These are phyloP conservation scores for Lepidocyrtoides sp. DNA, from an alignment of 2,888 invertebrate species.

Conservation along the genomic window DNA sequence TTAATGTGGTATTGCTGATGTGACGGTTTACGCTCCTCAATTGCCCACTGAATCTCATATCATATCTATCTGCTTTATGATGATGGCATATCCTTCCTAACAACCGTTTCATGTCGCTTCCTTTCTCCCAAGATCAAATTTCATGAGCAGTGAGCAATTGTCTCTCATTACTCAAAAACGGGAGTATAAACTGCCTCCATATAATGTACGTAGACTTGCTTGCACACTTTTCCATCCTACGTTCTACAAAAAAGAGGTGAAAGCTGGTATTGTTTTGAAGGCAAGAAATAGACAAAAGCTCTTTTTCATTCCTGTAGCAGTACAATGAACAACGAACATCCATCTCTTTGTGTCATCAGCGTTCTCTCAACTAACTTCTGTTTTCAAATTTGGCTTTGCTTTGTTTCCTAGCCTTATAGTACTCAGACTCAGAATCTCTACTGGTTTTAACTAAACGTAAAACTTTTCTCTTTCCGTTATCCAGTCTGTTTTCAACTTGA, in stretches of 20 bases:
- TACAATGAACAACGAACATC: no score
- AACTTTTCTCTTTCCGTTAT: background rate
- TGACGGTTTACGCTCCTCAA: background rate
- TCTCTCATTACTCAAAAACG: slow-evolving; percentile 50
- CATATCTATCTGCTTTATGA: background rate
- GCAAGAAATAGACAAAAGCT: background rate
- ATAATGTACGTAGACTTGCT: background rate
- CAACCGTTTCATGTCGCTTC: slow-evolving; percentile 22
- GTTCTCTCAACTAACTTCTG: background rate
- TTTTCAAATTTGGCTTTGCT: background rate
- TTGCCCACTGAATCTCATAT: background rate
- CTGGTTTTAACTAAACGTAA: no score
- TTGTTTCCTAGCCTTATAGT: background rate
- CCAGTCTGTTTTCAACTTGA: background rate
- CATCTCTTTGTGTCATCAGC: background rate
- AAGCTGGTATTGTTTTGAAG: background rate
- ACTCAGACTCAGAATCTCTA: background rate
- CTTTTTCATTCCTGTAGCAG: background rate
- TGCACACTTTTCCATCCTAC: no score
- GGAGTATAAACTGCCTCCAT: background rate
- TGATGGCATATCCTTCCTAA: slow-evolving; percentile 22
- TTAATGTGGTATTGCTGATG: slow-evolving; percentile 5
- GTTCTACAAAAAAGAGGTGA: background rate
- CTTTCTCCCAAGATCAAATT: slow-evolving; percentile 49
- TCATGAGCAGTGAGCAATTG: slow-evolving; percentile 63